phyloP scores from a whole-genome alignment of 2,113 vertebrate genomes.

The Sebastes schlegelii region DNA sequence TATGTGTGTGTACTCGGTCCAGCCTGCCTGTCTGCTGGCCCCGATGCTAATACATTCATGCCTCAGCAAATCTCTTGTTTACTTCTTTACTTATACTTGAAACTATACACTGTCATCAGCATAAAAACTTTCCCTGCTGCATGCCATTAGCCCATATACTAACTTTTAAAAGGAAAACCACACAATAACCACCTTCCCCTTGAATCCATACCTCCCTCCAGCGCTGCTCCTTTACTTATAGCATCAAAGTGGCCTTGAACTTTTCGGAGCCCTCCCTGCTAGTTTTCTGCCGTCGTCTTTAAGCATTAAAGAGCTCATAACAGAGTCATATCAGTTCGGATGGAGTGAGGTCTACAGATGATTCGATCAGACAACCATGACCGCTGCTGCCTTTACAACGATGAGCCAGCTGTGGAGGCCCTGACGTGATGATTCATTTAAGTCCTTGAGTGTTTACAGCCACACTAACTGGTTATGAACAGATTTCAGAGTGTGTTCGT shows the following conservation, averaged over 20 bases:
- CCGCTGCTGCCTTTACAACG: background rate
- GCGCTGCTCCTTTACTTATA: conserved; percentile 7
- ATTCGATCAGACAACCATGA: conserved; percentile 30
- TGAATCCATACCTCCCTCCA: conserved; percentile 13
- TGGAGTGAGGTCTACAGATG: background rate
- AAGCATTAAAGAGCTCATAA: background rate
- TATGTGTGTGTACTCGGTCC: background rate
- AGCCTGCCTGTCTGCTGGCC: conserved; percentile 20
- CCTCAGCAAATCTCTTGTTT: conserved; percentile 70
- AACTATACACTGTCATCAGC: conserved; percentile 64
- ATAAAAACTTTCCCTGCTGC: conserved; percentile 57
- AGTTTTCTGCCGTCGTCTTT: background rate
- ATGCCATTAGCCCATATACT: conserved; percentile 56
- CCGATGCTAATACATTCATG: conserved; percentile 50
- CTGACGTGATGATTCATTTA: background rate
- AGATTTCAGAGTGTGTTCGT: background rate
- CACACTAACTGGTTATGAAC: background rate
- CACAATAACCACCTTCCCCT: conserved; percentile 26
- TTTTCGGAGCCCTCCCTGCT: background rate
- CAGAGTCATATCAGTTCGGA: background rate
- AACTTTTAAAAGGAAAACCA: conserved; percentile 37
- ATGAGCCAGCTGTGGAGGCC: background rate
- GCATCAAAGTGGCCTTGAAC: conserved; percentile 40
- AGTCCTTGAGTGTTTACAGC: background rate
- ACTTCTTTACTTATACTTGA: conserved; percentile 58